Evolutionary conservation across 2,888 invertebrate genomes (phyloP), one percentile per base, ranked within the genome.

Genomic region (Sesia apiformis): DNA sequence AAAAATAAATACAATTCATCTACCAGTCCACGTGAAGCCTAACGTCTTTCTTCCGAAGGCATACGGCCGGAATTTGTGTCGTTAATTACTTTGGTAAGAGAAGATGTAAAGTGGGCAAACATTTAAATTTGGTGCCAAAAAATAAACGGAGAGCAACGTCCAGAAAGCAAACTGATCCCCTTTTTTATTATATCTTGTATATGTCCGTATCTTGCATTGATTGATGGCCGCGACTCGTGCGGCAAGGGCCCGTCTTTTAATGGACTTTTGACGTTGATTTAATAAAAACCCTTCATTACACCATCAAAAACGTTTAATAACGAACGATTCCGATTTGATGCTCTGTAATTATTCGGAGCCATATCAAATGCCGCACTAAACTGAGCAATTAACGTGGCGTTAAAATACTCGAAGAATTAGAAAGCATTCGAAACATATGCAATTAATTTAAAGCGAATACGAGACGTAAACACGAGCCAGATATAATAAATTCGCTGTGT

Each of bases 241-340:
- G 50, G 71, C 66, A 65, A 66, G 70, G 76, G 73, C 70, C 74
- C 70, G 69, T 70, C 72, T 80, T 76, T 23, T 87, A 88, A 88
- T 87, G 88, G 84, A 81, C 72, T 78, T 77, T 78, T 84, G 88
- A 86, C 86, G 76, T 86, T 88, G 88, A 89, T 89, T 89, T 85
- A 88, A 89, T 89, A 86, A 85, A 76, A 84, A 84, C 87, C 87
- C 85, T 85, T 82, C 82, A 87, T 88, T 87, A 87, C 72, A 63
- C 67, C 78, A 76, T 84, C 84, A 80, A 68, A 52, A 60, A 61
- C 67, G 70, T 68, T 70, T 68, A 67, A 64, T 64, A 58, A 58
- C 61, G 57, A 59, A 52, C 55, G 57, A 60, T 58, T 52, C 50
- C 51, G 49, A 49, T 57, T 53, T 60, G 62, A 61, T 65, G 64